phyloP scores from a whole-genome alignment of 2,888 invertebrate genomes.

The Heliconius charithonia region DNA sequence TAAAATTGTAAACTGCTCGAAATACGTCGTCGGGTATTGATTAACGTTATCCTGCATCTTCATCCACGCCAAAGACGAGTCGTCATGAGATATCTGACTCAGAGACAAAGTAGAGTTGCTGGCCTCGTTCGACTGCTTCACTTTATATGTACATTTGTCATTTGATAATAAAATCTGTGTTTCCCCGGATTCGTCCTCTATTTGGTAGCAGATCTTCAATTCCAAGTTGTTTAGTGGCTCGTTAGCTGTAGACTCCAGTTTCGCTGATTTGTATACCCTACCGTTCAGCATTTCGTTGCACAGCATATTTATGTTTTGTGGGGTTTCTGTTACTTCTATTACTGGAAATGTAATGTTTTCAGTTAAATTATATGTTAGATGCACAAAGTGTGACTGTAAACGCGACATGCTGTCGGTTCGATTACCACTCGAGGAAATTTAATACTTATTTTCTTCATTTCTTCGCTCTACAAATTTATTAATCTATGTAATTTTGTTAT shows the following conservation, averaged over 20 bases:
- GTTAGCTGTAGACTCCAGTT: constrained; percentile 54
- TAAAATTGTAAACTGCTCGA: constrained; percentile 84
- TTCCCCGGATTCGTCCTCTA: constrained; percentile 65
- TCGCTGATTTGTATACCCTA: constrained; percentile 73
- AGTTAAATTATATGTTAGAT: too few relatives aligned
- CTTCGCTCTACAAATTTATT: too few relatives aligned
- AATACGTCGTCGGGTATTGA: constrained; percentile 78
- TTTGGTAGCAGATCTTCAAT: constrained; percentile 73
- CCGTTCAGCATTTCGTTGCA: constrained; percentile 85
- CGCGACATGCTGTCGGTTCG: too few relatives aligned
- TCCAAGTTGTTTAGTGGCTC: constrained; percentile 65
- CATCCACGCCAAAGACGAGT: constrained; percentile 78
- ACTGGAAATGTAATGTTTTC: constrained; percentile 70
- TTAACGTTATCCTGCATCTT: constrained; percentile 77
- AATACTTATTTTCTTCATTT: too few relatives aligned
- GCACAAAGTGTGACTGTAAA: too few relatives aligned
- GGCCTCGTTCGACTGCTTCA: constrained; percentile 63
- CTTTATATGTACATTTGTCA: constrained; percentile 74
- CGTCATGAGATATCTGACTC: constrained; percentile 68
- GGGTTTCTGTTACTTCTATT: constrained; percentile 85
- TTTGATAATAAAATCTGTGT: constrained; percentile 72
- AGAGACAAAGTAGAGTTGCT: constrained; percentile 69
- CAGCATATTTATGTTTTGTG: constrained; percentile 75
- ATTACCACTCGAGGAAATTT: too few relatives aligned
- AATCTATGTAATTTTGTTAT: too few relatives aligned